Percentiles rank a stretch among this genome's conserved stretches.
Evolutionary conservation across 1,140 invertebrate species (phyloP).

Genomic region (Neodiprion pinetum): DNA sequence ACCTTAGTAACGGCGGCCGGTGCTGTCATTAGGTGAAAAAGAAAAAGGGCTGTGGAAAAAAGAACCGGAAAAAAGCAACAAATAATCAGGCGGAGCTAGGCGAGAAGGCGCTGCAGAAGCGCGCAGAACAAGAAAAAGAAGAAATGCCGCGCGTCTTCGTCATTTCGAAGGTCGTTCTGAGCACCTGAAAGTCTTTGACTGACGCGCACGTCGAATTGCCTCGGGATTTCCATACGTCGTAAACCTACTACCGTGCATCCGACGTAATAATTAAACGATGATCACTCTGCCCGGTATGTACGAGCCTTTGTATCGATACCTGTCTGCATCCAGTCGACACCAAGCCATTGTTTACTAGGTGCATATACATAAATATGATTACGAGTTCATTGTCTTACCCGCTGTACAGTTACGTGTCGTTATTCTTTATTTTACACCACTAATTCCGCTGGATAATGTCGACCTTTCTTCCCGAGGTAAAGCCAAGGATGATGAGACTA

Average conservation of each 20-base stretch:
- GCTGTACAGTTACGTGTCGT: no score
- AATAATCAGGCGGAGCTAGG: not conserved
- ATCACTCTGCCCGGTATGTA: not conserved
- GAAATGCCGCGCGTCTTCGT: not conserved
- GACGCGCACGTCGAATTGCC: not conserved
- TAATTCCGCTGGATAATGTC: no score
- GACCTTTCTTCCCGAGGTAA: no score
- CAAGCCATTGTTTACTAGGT: no score
- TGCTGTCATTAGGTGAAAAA: slow-evolving; percentile 5
- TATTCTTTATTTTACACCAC: no score
- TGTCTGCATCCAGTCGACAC: no score
- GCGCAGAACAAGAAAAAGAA: not conserved
- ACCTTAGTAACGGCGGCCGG: not conserved
- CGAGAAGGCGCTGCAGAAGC: not conserved
- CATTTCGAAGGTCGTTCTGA: not conserved
- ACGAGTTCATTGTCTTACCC: no score
- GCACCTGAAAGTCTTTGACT: slow-evolving; percentile 4
- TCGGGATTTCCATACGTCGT: not conserved
- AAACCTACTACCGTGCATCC: not conserved
- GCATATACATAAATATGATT: no score
- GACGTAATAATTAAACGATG: slow-evolving; percentile 7
- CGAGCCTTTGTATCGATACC: not conserved
- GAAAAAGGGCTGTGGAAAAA: not conserved
- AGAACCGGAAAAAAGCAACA: no score
- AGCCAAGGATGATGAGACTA: no score